Evolutionary conservation across 2,888 invertebrate genomes (phyloP), one percentile per base, ranked within the genome.

Genomic region (Amiota mariae): DNA sequence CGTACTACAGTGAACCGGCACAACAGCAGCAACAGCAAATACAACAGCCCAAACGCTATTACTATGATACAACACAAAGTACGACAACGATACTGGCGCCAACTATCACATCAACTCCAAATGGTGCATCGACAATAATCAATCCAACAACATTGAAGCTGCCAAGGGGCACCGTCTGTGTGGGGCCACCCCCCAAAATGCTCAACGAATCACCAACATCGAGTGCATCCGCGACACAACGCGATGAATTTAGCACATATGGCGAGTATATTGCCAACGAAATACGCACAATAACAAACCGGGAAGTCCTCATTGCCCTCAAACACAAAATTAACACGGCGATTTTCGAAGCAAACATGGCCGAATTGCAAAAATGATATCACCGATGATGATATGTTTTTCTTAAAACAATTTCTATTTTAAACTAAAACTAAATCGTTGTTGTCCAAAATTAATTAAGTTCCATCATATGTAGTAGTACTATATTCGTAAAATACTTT

Each of bases 231-330:
- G 9, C 54, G 24, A 15, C 77, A 36, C 59, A 70, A 15, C 86
- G 92, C 75, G 92, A 93, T 81, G 92, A 93, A 75, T 92, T 91
- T 80, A 86, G 91, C 11, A 91, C 92, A 0, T 93, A 92, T 71
- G 92, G 93, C 9, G 93, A 93, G 87, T 92, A 92, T 77, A 89
- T 93, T 72, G 92, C 92, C 1, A 92, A 92, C 81, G 92, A 92
- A 82, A 87, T 92, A 78, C 88, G 93, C 8, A 91, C 91, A 54
- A 88, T 92, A 18, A 91, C 91, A 84, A 92, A 91, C 20, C 91
- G 92, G 64, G 92, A 92, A 80, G 91, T 92, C 74, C 84, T 92
- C 12, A 85, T 92, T 8, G 90, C 92, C 4, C 91, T 92, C 0
- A 92, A 92, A 81, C 92, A 92, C 81, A 92, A 92, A 83, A 92